phyloP scores from a whole-genome alignment of 2,797 vertebrate genomes.

The Crocidura indochinensis region DNA sequence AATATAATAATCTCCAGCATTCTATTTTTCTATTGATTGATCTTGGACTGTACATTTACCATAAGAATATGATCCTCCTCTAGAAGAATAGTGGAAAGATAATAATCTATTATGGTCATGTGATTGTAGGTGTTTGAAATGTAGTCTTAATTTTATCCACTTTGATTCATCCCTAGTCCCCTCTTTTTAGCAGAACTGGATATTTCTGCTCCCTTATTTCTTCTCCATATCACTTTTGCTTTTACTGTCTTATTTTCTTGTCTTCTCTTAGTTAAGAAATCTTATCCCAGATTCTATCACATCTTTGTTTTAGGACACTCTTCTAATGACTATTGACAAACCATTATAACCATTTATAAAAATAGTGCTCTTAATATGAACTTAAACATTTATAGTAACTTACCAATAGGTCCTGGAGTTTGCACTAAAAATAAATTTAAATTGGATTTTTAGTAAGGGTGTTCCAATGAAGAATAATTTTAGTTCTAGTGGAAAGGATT shows the following conservation, averaged over 20 bases:
- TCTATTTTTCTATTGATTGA: neutral
- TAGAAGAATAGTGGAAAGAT: neutral
- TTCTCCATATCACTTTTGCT: neutral
- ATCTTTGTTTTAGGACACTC: constrained; percentile 31
- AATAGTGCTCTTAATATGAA: no score
- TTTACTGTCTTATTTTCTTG: neutral
- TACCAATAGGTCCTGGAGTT: constrained; percentile 77
- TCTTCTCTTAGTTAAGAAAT: neutral
- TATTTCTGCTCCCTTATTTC: neutral
- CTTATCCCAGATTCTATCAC: neutral
- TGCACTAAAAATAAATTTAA: constrained; percentile 78
- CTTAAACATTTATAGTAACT: constrained; percentile 11
- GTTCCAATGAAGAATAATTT: constrained; percentile 14
- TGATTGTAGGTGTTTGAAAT: neutral
- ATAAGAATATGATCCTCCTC: neutral
- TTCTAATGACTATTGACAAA: constrained; percentile 14
- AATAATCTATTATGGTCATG: neutral
- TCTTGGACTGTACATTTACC: neutral
- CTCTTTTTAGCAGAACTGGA: no score
- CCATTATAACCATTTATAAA: neutral
- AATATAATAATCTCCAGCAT: constrained; percentile 34
- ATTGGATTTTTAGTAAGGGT: constrained; percentile 55
- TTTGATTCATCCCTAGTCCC: neutral
- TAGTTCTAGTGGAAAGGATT: constrained; percentile 15
- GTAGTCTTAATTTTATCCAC: neutral